Evolutionary conservation across 2,888 invertebrate species (phyloP).

Genomic region (Merodon equestris): DNA sequence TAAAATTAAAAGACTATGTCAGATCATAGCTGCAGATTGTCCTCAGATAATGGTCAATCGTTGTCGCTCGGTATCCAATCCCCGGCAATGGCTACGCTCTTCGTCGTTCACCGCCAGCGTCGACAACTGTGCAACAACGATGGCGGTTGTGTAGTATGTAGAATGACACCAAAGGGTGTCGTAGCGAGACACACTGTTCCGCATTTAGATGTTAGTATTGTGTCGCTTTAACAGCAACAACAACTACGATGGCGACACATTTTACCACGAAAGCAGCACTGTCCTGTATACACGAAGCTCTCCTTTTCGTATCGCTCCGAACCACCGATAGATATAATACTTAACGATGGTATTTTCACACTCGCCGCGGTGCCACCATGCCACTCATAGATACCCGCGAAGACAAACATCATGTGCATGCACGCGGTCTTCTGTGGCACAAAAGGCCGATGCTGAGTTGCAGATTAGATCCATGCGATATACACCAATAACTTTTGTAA

Average conservation of each 20-base stretch:
- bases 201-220: constrained; percentile 58
- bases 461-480: constrained; percentile 63
- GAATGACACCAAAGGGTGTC: constrained; percentile 58
- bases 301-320: neutral
- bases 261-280: constrained; percentile 15
- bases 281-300: constrained; percentile 3
- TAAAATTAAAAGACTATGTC: constrained; percentile 67
- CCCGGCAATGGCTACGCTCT: too few relatives aligned
- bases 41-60: constrained; percentile 66
- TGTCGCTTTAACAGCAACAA: constrained; percentile 43
- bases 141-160: neutral
- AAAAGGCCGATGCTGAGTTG: constrained; percentile 51
- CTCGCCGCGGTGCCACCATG: constrained; percentile 5
- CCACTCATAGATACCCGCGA: too few relatives aligned
- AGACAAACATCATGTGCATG: constrained; percentile 10
- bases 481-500: constrained; percentile 65
- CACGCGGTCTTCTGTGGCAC: constrained; percentile 16
- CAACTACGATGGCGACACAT: constrained; percentile 2
- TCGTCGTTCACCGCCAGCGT: constrained; percentile 1
- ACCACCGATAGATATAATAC: constrained; percentile 35
- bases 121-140: constrained; percentile 3
- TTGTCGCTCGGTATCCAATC: constrained; percentile 41
- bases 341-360: constrained; percentile 59
- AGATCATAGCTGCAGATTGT: constrained; percentile 65
- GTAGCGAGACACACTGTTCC: constrained; percentile 52